A percentile compares a stretch with the other conserved stretches of the same genome.
Conservation (phyloP, 2,888 invertebrate genomes). For the Pimpla rufipes region DNA sequence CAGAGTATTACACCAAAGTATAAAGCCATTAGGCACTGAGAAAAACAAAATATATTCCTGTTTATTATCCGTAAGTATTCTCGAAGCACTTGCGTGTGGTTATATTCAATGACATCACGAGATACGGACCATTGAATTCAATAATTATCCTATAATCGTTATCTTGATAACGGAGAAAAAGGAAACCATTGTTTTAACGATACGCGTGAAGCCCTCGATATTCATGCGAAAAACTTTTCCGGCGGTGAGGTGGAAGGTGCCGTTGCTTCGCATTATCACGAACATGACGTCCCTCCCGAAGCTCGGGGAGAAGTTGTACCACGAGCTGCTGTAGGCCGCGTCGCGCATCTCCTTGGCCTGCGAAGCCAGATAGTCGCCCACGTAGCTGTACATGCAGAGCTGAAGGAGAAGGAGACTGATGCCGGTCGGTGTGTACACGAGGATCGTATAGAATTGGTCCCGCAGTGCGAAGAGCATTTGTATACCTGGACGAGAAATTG, state of each 20-base stretch:
- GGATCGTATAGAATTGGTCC: neutral
- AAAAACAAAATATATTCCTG: constrained; percentile 7
- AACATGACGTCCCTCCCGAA: constrained; percentile 56
- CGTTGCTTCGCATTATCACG: constrained; percentile 49
- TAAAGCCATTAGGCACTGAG: neutral
- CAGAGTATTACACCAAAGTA: neutral
- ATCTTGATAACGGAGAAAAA: constrained; percentile 62
- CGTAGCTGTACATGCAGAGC: constrained; percentile 61
- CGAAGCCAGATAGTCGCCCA: constrained; percentile 53
- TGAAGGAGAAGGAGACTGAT: constrained; percentile 52
- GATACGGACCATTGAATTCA: neutral
- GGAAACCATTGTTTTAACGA: constrained; percentile 61
- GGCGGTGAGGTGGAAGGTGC: constrained; percentile 57
- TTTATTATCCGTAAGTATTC: neutral
- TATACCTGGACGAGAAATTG: constrained; percentile 46
- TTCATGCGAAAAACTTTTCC: constrained; percentile 65
- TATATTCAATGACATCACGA: neutral
- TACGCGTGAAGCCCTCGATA: constrained; percentile 62
- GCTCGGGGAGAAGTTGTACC: constrained; percentile 61
- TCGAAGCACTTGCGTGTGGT: constrained; percentile 7
- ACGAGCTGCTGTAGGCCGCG: constrained; percentile 46
- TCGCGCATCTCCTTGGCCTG: constrained; percentile 42
- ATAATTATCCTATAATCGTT: constrained; percentile 1
- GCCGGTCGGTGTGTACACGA: constrained; percentile 7
- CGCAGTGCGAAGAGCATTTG: constrained; percentile 44